Evolutionary conservation across 2,888 invertebrate genomes (phyloP).

Genomic region (Drosophila vallismaia): DNA sequence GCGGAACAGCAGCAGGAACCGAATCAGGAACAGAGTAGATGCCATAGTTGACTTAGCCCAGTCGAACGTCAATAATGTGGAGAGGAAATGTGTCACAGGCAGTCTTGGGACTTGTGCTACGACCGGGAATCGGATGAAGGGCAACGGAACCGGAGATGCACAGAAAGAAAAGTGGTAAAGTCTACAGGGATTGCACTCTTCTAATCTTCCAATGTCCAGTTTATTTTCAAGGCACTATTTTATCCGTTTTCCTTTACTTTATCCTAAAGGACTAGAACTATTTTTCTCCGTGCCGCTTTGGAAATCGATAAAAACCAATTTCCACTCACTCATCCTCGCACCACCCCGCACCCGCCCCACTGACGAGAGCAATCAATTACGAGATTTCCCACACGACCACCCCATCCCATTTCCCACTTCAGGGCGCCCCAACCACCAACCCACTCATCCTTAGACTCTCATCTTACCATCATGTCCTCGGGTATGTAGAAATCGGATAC

Average conservation of each 20-base stretch:
- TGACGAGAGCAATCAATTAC: slow-evolving; percentile 76
- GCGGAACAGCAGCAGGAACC: not conserved
- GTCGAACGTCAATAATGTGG: slow-evolving; percentile 64
- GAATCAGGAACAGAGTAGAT: slow-evolving; percentile 4
- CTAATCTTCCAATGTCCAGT: not conserved
- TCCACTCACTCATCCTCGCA: slow-evolving; percentile 50
- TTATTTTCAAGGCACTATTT: not conserved
- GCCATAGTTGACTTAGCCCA: slow-evolving; percentile 39
- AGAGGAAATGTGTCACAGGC: slow-evolving; percentile 54
- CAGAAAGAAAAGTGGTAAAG: slow-evolving; percentile 14
- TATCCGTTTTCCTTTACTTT: not conserved
- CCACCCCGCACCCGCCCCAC: slow-evolving; percentile 45
- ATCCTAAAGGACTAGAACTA: not conserved
- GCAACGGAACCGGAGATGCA: slow-evolving; percentile 29
- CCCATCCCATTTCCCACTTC: slow-evolving; percentile 6
- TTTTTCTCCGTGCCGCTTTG: slow-evolving; percentile 43
- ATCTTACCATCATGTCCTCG: slow-evolving; percentile 92
- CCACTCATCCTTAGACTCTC: slow-evolving; percentile 7
- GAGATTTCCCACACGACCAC: slow-evolving; percentile 71
- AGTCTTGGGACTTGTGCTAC: slow-evolving; percentile 33
- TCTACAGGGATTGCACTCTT: not conserved
- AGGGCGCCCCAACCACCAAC: slow-evolving; percentile 6
- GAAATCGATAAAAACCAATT: slow-evolving; percentile 76
- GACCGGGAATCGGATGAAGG: slow-evolving; percentile 39
- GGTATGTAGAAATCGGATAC: slow-evolving; percentile 99